Percentiles rank a stretch among this genome's conserved stretches.
These are phyloP conservation scores for Cremastobaeus sp. DNA, from an alignment of 2,888 invertebrate genomes.

Conservation along the genomic window DNA sequence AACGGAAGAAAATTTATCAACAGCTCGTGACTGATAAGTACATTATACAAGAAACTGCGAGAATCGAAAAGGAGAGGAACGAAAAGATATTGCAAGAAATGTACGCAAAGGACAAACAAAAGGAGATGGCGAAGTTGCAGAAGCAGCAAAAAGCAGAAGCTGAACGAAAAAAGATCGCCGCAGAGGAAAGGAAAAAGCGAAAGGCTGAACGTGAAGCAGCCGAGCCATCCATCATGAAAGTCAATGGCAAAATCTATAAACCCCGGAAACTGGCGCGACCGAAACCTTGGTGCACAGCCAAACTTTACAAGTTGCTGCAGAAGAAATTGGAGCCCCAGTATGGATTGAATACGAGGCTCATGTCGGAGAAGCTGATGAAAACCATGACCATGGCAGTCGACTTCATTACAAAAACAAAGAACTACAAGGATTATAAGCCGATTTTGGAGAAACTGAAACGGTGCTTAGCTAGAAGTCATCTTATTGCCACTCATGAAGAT, in stretches of 20 bases:
- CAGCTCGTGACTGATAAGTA: slow-evolving; percentile 26
- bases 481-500: slow-evolving; percentile 68
- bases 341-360: slow-evolving; percentile 61
- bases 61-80: background rate
- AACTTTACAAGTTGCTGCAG: slow-evolving; percentile 70
- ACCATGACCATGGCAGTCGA: slow-evolving; percentile 64
- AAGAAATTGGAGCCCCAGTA: slow-evolving; percentile 68
- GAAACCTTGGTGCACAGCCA: slow-evolving; percentile 70
- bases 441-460: slow-evolving; percentile 67
- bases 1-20: too few species aligned
- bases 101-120: background rate
- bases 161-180: background rate
- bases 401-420: slow-evolving; percentile 63
- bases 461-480: slow-evolving; percentile 68
- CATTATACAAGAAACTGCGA: slow-evolving; percentile 30
- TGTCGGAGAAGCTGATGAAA: slow-evolving; percentile 64
- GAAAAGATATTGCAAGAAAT: background rate
- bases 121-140: background rate
- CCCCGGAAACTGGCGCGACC: slow-evolving; percentile 68
- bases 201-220: slow-evolving; percentile 7
- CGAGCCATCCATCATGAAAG: slow-evolving; percentile 24
- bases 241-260: slow-evolving; percentile 72
- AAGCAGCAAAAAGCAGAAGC: background rate
- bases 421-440: slow-evolving; percentile 65
- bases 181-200: slow-evolving; percentile 10